Base-by-base conservation (phyloP, 2,113 vertebrate genomes). In the Ariopsis seemanni region DNA sequence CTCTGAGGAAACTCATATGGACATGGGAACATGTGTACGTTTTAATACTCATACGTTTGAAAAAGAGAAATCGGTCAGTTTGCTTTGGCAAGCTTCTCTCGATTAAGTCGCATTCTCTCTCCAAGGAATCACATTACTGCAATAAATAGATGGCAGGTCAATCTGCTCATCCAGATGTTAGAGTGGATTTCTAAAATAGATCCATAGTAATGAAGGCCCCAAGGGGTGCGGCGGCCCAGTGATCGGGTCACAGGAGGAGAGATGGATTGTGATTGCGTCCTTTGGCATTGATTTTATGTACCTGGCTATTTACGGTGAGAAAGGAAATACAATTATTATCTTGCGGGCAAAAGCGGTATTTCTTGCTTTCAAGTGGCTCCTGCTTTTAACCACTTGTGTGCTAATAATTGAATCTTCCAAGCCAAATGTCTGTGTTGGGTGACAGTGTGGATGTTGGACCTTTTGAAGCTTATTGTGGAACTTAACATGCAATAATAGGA, bases 311-410 rank as follows among this genome's bases (percentile, higher is more conserved):
- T 91, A 90, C 81, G 17, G 74, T 53, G 65, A 80, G 88, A 72
- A 78, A 86, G 85, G 78, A 90, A 90, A 90, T 90, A 90, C 87
- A 88, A 88, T 88, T 86, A 90, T 91, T 90, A 84, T 91, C 90
- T 89, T 88, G 55, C 34, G 52, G 91, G 78, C 71, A 87, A 84
- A 87, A 84, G 85, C 22, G 18, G 65, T 88, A 89, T 90, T 90
- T 90, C 74, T 87, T 83, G 75, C 53, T n/a, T 87, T 86, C 90
- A 86, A 89, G 87, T 90, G 50, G 79, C 60, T 84, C 18, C 71
- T 89, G 83, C 55, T 84, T 88, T 87, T 86, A 87, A 88, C 86
- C 18, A 30, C 72, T 83, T 87, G 55, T 42, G 71, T 84, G 42
- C 84, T 84, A 84, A 60, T 83, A 84, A 86, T 67, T 86, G 50